phyloP scores from a whole-genome alignment of 30 jellyfish, hydroid and myxozoan species.

The Nemopilema nomurai region DNA sequence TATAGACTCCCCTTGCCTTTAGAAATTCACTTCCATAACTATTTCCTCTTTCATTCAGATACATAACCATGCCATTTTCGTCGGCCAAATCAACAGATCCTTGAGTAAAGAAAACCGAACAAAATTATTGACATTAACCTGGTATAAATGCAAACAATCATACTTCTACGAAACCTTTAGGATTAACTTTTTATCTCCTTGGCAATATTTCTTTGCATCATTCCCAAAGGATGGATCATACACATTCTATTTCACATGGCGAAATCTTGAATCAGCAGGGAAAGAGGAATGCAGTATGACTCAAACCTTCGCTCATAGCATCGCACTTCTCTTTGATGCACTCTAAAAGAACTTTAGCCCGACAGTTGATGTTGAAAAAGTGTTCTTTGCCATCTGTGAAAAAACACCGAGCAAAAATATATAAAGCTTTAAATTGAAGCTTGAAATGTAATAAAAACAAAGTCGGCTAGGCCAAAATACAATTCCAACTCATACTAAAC shows the following conservation, averaged over 20 bases:
- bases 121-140: not conserved
- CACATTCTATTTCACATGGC: no score
- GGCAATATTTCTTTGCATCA: no score
- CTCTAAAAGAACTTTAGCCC: constrained; percentile 13
- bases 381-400: constrained; percentile 24
- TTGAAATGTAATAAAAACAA: not conserved
- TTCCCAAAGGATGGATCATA: no score
- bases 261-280: no score
- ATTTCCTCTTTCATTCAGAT: constrained; percentile 29
- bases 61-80: constrained; percentile 43
- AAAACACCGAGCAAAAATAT: no score
- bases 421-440: not conserved
- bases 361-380: constrained; percentile 33
- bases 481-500: no score
- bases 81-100: constrained; percentile 43
- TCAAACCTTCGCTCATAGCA: constrained; percentile 26
- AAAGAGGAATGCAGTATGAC: no score
- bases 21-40: constrained; percentile 42
- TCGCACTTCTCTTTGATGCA: constrained; percentile 45
- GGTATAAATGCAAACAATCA: not conserved
- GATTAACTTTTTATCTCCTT: no score
- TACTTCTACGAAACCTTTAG: no score
- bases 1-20: constrained; percentile 37
- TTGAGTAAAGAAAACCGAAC: constrained; percentile 1
- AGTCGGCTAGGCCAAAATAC: not conserved